Conservation (phyloP, 2,888 invertebrate species). For the Drosophila rellima region DNA sequence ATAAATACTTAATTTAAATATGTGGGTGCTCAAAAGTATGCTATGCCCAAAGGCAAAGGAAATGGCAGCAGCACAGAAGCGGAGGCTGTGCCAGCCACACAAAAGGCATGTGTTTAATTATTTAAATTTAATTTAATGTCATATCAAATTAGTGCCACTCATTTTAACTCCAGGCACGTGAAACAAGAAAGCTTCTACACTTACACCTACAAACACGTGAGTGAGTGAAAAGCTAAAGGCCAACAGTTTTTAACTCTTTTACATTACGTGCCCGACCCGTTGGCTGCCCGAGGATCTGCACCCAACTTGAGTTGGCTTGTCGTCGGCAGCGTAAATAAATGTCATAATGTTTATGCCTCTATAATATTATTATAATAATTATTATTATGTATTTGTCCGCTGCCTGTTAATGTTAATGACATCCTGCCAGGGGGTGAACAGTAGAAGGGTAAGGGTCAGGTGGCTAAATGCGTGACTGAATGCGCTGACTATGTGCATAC, state of each 20-base stretch:
- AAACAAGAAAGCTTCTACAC: constrained; percentile 32
- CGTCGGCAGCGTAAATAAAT: constrained; percentile 49
- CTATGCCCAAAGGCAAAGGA: constrained; percentile 37
- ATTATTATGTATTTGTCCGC: constrained; percentile 41
- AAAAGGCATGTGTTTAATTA: constrained; percentile 70
- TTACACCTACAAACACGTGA: constrained; percentile 1
- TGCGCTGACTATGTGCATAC: constrained; percentile 55
- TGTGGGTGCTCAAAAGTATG: constrained; percentile 58
- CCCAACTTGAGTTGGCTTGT: constrained; percentile 4
- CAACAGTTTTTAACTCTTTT: constrained; percentile 66
- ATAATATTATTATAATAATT: constrained; percentile 35
- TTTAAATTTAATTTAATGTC: constrained; percentile 78
- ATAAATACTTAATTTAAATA: constrained; percentile 55
- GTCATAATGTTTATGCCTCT: constrained; percentile 50
- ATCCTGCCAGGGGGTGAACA: background rate
- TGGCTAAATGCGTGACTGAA: constrained; percentile 59
- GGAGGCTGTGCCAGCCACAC: constrained; percentile 25
- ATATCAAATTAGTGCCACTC: constrained; percentile 77
- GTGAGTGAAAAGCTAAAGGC: constrained; percentile 28
- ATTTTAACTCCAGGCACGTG: constrained; percentile 65
- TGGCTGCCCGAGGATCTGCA: constrained; percentile 15
- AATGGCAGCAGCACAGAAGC: constrained; percentile 2
- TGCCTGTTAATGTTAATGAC: constrained; percentile 41
- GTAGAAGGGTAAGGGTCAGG: constrained; percentile 1
- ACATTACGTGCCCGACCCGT: constrained; percentile 45